These are phyloP conservation scores for Cyclura pinguis DNA, from an alignment of 2,797 vertebrate species.

Conservation along the genomic window DNA sequence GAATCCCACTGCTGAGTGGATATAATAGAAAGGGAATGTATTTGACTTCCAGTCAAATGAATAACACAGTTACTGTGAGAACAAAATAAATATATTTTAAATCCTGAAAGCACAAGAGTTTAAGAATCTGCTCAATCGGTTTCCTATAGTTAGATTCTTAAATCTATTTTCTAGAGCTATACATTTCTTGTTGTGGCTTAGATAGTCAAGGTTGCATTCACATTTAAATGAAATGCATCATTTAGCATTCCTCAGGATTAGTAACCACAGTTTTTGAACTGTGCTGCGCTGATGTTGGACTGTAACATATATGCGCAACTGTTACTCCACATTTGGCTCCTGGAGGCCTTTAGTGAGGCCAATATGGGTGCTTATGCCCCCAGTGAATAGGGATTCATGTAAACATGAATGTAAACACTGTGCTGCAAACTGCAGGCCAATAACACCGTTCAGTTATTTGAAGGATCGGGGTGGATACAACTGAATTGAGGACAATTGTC, in stretches of 20 bases:
- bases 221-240: not conserved
- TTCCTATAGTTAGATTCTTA: too few species aligned
- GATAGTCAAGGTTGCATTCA: not conserved
- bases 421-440: not conserved
- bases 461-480: not conserved
- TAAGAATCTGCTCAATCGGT: conserved; percentile 43
- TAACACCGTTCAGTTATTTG: not conserved
- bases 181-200: not conserved
- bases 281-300: not conserved
- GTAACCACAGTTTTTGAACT: not conserved
- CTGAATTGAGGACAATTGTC: not conserved
- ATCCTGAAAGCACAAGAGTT: conserved; percentile 55
- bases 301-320: not conserved
- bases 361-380: not conserved
- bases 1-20: conserved; percentile 66
- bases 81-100: conserved; percentile 70
- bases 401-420: too few species aligned
- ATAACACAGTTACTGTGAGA: conserved; percentile 72
- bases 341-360: not conserved
- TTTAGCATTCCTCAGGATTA: not conserved
- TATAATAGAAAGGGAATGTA: conserved; percentile 80
- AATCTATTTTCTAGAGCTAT: not conserved
- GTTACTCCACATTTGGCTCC: not conserved
- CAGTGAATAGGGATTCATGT: not conserved
- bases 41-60: conserved; percentile 79